A percentile compares a stretch with the other conserved stretches of the same genome.
Conservation (phyloP, 2,113 vertebrate genomes). For the Polypterus bichir region DNA sequence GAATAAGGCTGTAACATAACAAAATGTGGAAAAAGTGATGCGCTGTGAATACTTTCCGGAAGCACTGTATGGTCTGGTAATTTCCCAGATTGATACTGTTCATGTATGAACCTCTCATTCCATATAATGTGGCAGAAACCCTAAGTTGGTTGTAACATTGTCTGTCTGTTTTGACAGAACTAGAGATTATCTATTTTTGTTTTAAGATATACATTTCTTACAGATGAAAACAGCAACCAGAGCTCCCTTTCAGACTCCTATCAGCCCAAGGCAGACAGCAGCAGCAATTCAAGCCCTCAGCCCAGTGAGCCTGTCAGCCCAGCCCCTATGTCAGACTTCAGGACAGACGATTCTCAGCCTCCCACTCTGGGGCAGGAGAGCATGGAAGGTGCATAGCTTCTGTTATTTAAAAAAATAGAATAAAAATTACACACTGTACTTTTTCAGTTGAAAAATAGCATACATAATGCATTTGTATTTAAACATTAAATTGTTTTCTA, state of each 20-base stretch:
- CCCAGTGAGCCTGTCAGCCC: conserved; percentile 82
- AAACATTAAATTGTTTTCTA: neutral
- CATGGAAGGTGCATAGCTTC: conserved; percentile 57
- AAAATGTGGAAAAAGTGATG: too few species aligned
- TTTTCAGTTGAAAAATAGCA: neutral
- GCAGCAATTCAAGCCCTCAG: conserved; percentile 82
- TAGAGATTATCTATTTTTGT: too few species aligned
- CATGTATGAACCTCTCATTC: too few species aligned
- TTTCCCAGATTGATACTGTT: too few species aligned
- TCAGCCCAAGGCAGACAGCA: conserved; percentile 87
- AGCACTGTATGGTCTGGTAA: too few species aligned
- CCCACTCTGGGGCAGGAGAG: conserved; percentile 89
- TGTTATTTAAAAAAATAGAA: neutral
- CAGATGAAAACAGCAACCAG: conserved; percentile 98
- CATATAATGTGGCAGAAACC: too few species aligned
- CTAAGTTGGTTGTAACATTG: too few species aligned
- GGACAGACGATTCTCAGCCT: conserved; percentile 82
- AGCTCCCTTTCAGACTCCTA: conserved; percentile 86
- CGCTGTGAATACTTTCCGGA: too few species aligned
- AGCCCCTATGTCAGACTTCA: conserved; percentile 67
- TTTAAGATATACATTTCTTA: conserved; percentile 8
- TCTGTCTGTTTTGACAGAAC: too few species aligned
- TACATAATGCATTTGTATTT: neutral
- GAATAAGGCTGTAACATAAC: too few species aligned
- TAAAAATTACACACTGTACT: neutral